These are phyloP conservation scores for Agrochola macilenta DNA, from an alignment of 2,888 invertebrate species.

Conservation along the genomic window DNA sequence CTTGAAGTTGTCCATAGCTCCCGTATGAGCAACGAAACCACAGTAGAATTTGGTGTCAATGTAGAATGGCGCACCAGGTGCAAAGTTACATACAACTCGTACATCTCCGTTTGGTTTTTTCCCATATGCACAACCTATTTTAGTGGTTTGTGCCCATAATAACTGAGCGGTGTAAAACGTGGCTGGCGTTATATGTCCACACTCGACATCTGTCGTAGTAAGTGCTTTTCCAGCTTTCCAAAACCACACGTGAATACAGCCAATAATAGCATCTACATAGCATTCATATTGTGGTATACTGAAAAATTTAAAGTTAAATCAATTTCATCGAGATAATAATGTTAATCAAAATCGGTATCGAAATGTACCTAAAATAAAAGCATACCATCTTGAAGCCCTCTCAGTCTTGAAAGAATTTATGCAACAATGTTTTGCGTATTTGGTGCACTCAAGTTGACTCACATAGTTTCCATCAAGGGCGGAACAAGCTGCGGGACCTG, in stretches of 20 bases:
- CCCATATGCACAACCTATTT: conserved; percentile 86
- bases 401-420: conserved; percentile 62
- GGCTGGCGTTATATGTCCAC: conserved; percentile 77
- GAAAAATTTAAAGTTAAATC: conserved; percentile 45
- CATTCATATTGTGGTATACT: conserved; percentile 84
- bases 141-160: conserved; percentile 83
- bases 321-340: conserved; percentile 7
- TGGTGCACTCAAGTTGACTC: conserved; percentile 84
- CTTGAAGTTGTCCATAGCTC: conserved; percentile 47
- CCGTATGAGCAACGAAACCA: conserved; percentile 77
- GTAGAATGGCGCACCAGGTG: conserved; percentile 83
- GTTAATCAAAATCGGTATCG: not conserved
- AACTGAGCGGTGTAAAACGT: conserved; percentile 83
- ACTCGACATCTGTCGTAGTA: conserved; percentile 77
- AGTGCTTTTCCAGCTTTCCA: conserved; percentile 77
- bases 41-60: conserved; percentile 79
- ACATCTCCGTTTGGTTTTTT: conserved; percentile 75
- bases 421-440: conserved; percentile 81
- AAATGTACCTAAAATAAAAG: not conserved
- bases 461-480: conserved; percentile 80
- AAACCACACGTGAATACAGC: conserved; percentile 85
- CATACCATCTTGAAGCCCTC: conserved; percentile 75
- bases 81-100: conserved; percentile 84
- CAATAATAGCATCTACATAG: conserved; percentile 79
- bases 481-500: conserved; percentile 84